Evolutionary conservation across 2,797 vertebrate species (phyloP).

Genomic region (Poecilia picta): DNA sequence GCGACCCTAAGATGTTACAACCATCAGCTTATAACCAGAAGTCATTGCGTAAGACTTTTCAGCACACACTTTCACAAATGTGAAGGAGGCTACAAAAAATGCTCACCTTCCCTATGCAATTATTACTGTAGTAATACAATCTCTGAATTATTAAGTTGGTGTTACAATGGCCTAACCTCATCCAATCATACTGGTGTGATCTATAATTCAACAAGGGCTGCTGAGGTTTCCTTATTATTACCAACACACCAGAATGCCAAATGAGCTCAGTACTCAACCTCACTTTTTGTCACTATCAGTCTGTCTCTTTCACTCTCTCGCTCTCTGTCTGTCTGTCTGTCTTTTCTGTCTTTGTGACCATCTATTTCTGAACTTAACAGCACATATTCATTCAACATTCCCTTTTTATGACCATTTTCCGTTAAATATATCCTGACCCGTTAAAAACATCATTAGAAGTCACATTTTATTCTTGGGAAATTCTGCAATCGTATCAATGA

Average conservation of each 20-base stretch:
- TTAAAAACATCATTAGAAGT: constrained; percentile 61
- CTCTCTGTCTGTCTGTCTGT: constrained; percentile 46
- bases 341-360: constrained; percentile 49
- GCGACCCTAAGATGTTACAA: constrained; percentile 24
- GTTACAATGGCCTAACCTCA: constrained; percentile 80
- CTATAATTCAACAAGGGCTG: constrained; percentile 81
- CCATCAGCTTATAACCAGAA: constrained; percentile 11
- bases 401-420: constrained; percentile 37
- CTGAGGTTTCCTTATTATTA: constrained; percentile 78
- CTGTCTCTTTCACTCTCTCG: constrained; percentile 44
- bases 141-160: constrained; percentile 80
- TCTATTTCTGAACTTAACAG: constrained; percentile 51
- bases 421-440: constrained; percentile 19
- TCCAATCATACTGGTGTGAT: constrained; percentile 79
- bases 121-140: constrained; percentile 78
- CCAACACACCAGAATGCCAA: constrained; percentile 73
- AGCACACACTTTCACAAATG: constrained; percentile 26
- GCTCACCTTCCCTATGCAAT: constrained; percentile 66
- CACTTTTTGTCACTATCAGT: constrained; percentile 59
- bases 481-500: constrained; percentile 40
- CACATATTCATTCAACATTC: constrained; percentile 33
- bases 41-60: constrained; percentile 14
- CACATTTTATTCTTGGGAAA: constrained; percentile 56
- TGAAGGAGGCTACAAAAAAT: constrained; percentile 31
- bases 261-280: constrained; percentile 59